phyloP scores from a whole-genome alignment of 2,888 invertebrate species.

The Elysia crispata region DNA sequence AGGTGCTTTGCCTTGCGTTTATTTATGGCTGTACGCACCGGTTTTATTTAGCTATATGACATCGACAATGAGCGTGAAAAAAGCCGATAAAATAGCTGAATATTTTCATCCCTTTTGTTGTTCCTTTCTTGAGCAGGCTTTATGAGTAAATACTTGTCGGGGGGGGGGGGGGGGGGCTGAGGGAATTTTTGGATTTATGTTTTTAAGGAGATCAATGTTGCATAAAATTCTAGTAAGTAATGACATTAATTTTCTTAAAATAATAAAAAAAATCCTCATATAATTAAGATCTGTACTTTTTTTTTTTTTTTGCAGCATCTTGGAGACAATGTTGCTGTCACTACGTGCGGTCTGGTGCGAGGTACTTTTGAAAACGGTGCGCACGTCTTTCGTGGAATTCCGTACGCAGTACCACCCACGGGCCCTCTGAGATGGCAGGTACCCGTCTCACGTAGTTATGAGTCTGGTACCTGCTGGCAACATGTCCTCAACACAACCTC shows the following conservation, averaged over 20 bases:
- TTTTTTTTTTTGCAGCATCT: constrained; percentile 14
- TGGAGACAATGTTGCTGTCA: constrained; percentile 34
- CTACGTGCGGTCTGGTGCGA: constrained; percentile 59
- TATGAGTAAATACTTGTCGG: too few species aligned
- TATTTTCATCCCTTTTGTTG: too few species aligned
- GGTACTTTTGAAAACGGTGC: constrained; percentile 53
- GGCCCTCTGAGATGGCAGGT: constrained; percentile 56
- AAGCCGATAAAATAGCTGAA: too few species aligned
- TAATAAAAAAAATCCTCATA: neutral
- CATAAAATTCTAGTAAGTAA: neutral
- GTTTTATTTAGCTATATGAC: too few species aligned
- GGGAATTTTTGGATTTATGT: neutral
- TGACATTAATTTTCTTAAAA: neutral
- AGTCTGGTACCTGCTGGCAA: constrained; percentile 58
- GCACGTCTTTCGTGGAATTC: constrained; percentile 60
- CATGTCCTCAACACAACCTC: constrained; percentile 51
- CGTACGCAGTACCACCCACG: constrained; percentile 60
- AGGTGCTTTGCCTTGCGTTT: too few species aligned
- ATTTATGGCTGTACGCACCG: too few species aligned
- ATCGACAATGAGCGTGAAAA: too few species aligned
- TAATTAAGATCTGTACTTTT: neutral
- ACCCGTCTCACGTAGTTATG: constrained; percentile 41
- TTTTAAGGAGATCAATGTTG: neutral
- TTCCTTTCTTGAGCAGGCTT: too few species aligned
- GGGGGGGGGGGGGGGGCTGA: too few species aligned